Base-by-base conservation (phyloP, 2,797 vertebrate species). In the Staurois parvus region DNA sequence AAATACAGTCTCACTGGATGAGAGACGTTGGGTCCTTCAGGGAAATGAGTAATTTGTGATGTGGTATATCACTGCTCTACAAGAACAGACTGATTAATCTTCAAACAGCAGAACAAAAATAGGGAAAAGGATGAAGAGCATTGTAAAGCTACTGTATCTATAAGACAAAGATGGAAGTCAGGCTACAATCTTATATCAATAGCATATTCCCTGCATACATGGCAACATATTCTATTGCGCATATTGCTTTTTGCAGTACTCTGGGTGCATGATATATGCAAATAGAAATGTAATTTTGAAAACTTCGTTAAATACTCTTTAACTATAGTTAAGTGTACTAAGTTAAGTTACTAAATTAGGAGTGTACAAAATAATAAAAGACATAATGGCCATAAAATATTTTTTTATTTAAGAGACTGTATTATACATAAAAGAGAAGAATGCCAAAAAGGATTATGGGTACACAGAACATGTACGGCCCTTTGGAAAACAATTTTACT, bases 401-500 rank as follows among this genome's bases (percentile, higher is more conserved):
- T 37, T 37, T 37, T 37, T 37, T 37, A 6, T 37, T 37, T 37
- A 66, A 59, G 26, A 28, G 28, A 77, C 34, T 82, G 73, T 66
- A 37, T 76, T 68, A 82, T 67, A 86, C 19, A 66, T 72, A 62
- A 11, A 76, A 82, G 26, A 30, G 24, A 17, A 76, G 56, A 73
- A 72, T 67, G 29, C n/a, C 42, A 62, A 19, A 56, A 72, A 72
- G 73, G 66, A 76, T 68, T 72, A 73, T 77, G 77, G 72, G 67
- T 78, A 83, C 52, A 82, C 8, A 45, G 56, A 72, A 15, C 66
- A 73, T 70, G 67, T 72, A 86, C 72, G 29, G 67, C 74, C 79
- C 74, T 72, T 86, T 82, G 74, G 48, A 82, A 82, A 86, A 83
- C 79, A 78, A 82, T 78, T 82, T 83, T 72, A 9, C 52, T 78